Evolutionary conservation across 2,888 invertebrate genomes (phyloP).

Genomic region (Cerceris rybyensis): DNA sequence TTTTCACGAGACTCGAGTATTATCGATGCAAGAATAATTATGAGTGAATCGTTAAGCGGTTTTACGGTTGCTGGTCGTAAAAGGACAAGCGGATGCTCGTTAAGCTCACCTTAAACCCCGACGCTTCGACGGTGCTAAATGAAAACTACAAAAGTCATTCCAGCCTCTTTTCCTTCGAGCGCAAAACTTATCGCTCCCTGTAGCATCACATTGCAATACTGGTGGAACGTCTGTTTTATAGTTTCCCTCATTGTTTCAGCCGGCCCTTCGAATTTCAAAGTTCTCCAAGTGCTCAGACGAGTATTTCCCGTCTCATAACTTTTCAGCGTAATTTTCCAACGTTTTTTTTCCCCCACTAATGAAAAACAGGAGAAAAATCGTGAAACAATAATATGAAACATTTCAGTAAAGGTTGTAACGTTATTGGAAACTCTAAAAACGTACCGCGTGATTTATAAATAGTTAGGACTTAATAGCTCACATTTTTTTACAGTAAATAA

Average conservation of each 20-base stretch:
- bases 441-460: too few species aligned
- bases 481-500: too few species aligned
- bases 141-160: constrained; percentile 71
- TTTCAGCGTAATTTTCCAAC: constrained; percentile 29
- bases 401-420: too few species aligned
- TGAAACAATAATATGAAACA: constrained; percentile 1
- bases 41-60: constrained; percentile 62
- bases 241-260: constrained; percentile 50
- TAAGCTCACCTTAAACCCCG: constrained; percentile 68
- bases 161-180: constrained; percentile 26
- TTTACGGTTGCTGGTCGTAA: constrained; percentile 66
- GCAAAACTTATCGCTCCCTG: constrained; percentile 22
- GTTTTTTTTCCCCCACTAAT: constrained; percentile 5
- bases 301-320: constrained; percentile 26
- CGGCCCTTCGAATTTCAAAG: constrained; percentile 51
- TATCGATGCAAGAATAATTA: constrained; percentile 59
- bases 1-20: constrained; percentile 43
- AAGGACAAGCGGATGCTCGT: constrained; percentile 74
- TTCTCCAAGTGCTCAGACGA: constrained; percentile 15
- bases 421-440: too few species aligned
- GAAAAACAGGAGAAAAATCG: constrained; percentile 8
- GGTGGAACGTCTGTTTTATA: constrained; percentile 63
- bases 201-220: constrained; percentile 21
- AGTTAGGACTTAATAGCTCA: too few species aligned
- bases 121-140: constrained; percentile 59